Percentiles rank a stretch among this genome's conserved stretches.
These are phyloP conservation scores for Anagrus nilaparvatae DNA, from an alignment of 1,140 invertebrate species.

Conservation along the genomic window DNA sequence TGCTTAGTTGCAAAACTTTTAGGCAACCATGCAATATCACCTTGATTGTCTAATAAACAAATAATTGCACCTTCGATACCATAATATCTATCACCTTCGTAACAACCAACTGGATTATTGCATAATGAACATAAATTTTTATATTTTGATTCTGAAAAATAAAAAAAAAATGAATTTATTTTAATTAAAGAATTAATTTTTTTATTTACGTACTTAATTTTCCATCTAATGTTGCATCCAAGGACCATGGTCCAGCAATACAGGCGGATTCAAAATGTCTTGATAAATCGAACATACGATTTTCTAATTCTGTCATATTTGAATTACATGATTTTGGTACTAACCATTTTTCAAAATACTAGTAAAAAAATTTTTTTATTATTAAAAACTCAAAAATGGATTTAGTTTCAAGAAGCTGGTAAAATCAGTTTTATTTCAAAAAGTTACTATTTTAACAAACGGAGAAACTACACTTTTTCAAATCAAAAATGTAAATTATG, in stretches of 20 bases:
- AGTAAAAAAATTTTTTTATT: too few relatives aligned
- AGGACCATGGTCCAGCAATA: slow-evolving; percentile 71
- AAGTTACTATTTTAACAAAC: too few relatives aligned
- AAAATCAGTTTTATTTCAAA: too few relatives aligned
- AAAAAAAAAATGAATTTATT: too few relatives aligned
- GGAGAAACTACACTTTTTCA: too few relatives aligned
- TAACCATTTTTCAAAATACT: slow-evolving; percentile 65
- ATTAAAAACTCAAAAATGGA: too few relatives aligned
- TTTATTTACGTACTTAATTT: slow-evolving; percentile 62
- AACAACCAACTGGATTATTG: slow-evolving; percentile 50
- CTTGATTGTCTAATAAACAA: slow-evolving; percentile 64
- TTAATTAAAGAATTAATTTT: neutral
- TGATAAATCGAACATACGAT: slow-evolving; percentile 56
- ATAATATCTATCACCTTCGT: slow-evolving; percentile 63
- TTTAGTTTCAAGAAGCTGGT: too few relatives aligned
- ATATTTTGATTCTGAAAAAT: slow-evolving; percentile 53
- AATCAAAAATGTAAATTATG: too few relatives aligned
- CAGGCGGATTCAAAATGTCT: slow-evolving; percentile 65
- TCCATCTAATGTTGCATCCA: slow-evolving; percentile 51
- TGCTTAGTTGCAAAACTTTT: slow-evolving; percentile 51
- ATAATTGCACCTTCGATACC: slow-evolving; percentile 66
- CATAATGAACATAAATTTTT: slow-evolving; percentile 61
- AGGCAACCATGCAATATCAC: slow-evolving; percentile 73
- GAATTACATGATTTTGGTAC: slow-evolving; percentile 55
- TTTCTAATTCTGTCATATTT: slow-evolving; percentile 56